Percentiles rank a stretch among this genome's conserved stretches.
These are phyloP conservation scores for Camptogramma bilineatum DNA, from an alignment of 2,888 invertebrate genomes.

Conservation along the genomic window DNA sequence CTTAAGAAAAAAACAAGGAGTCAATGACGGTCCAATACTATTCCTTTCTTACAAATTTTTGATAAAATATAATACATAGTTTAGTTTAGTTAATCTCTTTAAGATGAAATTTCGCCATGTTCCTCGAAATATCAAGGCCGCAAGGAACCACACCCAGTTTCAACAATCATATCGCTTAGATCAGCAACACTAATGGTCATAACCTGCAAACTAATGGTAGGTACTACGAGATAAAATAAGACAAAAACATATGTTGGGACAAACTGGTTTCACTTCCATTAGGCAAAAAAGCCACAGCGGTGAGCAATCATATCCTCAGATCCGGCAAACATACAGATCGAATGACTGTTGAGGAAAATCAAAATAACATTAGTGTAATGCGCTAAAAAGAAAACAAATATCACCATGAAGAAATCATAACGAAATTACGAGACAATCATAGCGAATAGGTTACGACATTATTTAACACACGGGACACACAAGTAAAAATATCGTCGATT, in stretches of 20 bases:
- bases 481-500: too few relatives aligned
- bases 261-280: slow-evolving; percentile 62
- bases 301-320: slow-evolving; percentile 64
- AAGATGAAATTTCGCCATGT: slow-evolving; percentile 29
- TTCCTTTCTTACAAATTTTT: background rate
- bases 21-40: too few relatives aligned
- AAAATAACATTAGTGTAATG: slow-evolving; percentile 36
- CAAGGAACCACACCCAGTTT: slow-evolving; percentile 46
- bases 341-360: slow-evolving; percentile 44
- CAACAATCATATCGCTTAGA: slow-evolving; percentile 51
- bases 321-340: slow-evolving; percentile 59
- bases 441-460: too few relatives aligned
- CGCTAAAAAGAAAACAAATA: slow-evolving; percentile 27
- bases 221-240: slow-evolving; percentile 57
- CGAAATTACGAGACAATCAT: background rate
- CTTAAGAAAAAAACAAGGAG: too few relatives aligned
- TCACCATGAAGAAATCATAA: slow-evolving; percentile 10
- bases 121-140: slow-evolving; percentile 52
- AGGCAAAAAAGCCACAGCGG: slow-evolving; percentile 53
- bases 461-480: too few relatives aligned
- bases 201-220: slow-evolving; percentile 65
- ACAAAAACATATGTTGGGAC: slow-evolving; percentile 65
- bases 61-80: slow-evolving; percentile 3
- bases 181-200: slow-evolving; percentile 62
- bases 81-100: too few relatives aligned